phyloP scores from a whole-genome alignment of 64 coral and sea anemone genomes.

The Porites lutea region DNA sequence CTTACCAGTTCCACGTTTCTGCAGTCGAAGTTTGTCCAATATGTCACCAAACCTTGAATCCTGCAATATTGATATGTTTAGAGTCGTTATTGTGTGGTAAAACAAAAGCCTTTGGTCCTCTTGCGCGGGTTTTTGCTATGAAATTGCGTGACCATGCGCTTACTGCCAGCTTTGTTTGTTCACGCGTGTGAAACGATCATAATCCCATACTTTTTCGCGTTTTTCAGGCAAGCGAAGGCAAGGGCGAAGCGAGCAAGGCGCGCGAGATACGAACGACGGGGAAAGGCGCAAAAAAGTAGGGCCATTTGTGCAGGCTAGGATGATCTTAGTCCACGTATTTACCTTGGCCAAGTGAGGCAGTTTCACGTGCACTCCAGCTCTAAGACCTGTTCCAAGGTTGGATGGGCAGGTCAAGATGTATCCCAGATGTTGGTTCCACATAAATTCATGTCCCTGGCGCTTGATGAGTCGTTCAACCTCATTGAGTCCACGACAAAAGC shows the following conservation, averaged over 20 bases:
- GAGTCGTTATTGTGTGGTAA: too few species aligned
- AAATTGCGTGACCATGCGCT: too few species aligned
- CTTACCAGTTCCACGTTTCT: constrained; percentile 95
- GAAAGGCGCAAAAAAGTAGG: too few species aligned
- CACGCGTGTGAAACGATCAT: too few species aligned
- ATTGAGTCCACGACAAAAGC: constrained; percentile 89
- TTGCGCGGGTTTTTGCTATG: too few species aligned
- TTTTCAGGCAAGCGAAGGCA: too few species aligned
- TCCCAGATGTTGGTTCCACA: constrained; percentile 98
- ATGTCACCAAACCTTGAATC: constrained; percentile 89
- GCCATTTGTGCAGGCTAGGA: background rate
- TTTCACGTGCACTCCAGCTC: constrained; percentile 99
- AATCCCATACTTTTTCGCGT: too few species aligned
- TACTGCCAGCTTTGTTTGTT: too few species aligned
- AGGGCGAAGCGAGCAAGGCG: too few species aligned
- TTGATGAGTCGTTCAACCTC: constrained; percentile 98
- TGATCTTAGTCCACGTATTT: background rate
- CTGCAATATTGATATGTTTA: background rate
- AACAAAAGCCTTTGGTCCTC: too few species aligned
- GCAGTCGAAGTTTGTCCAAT: constrained; percentile 80
- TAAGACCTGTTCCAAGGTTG: constrained; percentile 94
- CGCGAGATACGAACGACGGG: too few species aligned
- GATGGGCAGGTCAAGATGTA: constrained; percentile 97
- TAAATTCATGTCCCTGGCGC: constrained; percentile 86
- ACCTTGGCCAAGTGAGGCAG: constrained; percentile 90